phyloP scores from a whole-genome alignment of 2,113 vertebrate genomes.

The Mirounga angustirostris region DNA sequence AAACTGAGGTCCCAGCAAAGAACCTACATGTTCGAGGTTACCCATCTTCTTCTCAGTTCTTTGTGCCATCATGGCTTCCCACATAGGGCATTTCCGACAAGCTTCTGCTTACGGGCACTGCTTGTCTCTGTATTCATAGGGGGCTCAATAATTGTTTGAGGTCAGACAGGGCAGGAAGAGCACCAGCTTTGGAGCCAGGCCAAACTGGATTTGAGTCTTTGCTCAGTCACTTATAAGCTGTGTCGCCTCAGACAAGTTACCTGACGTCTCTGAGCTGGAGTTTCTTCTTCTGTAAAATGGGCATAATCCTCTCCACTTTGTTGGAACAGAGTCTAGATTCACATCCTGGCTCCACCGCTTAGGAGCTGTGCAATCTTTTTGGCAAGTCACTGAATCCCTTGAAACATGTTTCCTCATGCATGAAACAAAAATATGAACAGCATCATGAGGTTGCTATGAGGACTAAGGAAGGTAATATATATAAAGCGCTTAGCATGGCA shows the following conservation, averaged over 20 bases:
- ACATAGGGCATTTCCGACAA: neutral
- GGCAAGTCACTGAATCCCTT: neutral
- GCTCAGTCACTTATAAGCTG: neutral
- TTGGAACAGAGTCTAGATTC: neutral
- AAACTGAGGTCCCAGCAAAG: neutral
- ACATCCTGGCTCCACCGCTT: neutral
- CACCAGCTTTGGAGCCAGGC: neutral
- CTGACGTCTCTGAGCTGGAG: neutral
- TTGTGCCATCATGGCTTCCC: neutral
- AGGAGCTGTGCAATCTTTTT: neutral
- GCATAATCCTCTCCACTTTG: neutral
- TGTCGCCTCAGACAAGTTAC: neutral
- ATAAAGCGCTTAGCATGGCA: rapidly evolving
- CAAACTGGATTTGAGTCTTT: neutral
- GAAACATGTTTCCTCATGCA: neutral
- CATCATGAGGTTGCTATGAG: neutral
- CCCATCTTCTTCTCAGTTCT: neutral
- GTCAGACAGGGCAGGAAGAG: neutral
- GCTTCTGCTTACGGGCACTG: neutral
- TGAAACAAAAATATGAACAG: neutral
- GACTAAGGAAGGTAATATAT: neutral
- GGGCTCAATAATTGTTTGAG: neutral
- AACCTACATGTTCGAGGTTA: neutral
- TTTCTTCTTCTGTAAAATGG: neutral
- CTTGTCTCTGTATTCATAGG: neutral